A percentile compares a stretch with the other conserved stretches of the same genome.
These are phyloP conservation scores for Ageneiosus marmoratus DNA, from an alignment of 2,113 vertebrate species.

Conservation along the genomic window DNA sequence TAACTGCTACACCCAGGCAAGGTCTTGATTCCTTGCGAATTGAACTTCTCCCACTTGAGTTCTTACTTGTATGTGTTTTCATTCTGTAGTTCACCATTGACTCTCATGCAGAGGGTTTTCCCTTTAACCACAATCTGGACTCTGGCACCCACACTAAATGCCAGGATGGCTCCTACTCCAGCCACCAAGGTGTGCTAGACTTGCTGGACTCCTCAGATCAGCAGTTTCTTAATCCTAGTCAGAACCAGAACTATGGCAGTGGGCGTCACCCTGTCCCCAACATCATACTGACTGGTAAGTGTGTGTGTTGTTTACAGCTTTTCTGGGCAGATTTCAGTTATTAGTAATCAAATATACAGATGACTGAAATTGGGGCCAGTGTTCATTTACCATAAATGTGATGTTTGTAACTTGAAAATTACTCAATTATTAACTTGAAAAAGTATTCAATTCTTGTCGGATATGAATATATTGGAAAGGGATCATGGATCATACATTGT, in stretches of 20 bases:
- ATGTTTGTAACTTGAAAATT: no score
- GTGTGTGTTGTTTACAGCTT: background rate
- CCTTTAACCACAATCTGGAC: conserved; percentile 68
- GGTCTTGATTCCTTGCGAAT: background rate
- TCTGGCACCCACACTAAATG: conserved; percentile 46
- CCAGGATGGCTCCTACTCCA: conserved; percentile 60
- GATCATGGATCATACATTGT: no score
- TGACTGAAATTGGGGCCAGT: no score
- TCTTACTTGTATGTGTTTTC: conserved; percentile 30
- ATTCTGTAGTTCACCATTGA: conserved; percentile 73
- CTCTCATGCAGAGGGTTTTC: conserved; percentile 61
- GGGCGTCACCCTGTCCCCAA: conserved; percentile 80
- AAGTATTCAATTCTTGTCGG: no score
- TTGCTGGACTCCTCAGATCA: conserved; percentile 68
- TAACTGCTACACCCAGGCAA: background rate
- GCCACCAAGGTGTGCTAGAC: conserved; percentile 70
- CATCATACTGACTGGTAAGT: conserved; percentile 82
- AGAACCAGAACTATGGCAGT: conserved; percentile 72
- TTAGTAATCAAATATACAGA: no score
- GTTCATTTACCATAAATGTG: no score
- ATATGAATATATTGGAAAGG: no score
- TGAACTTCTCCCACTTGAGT: background rate
- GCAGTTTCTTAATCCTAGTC: conserved; percentile 75
- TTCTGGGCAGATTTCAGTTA: no score
- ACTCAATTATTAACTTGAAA: no score